Conservation (phyloP, 2,888 invertebrate genomes). For the Sarcophaga caerulescens region DNA sequence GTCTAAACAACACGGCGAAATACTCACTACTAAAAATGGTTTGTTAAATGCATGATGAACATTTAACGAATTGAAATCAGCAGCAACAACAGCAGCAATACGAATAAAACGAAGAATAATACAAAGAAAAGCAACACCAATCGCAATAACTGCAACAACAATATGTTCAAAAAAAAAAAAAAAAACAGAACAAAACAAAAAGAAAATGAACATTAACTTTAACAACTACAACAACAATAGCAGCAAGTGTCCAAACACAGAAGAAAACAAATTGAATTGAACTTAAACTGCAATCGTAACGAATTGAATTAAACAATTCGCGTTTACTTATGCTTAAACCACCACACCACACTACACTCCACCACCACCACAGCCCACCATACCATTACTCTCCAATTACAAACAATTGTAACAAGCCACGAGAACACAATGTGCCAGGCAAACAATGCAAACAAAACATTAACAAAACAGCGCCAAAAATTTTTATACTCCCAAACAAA, state of each 20-base stretch:
- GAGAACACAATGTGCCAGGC: not conserved
- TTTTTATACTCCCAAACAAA: slow-evolving; percentile 29
- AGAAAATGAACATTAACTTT: slow-evolving; percentile 56
- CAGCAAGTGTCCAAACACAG: slow-evolving; percentile 54
- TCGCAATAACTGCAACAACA: slow-evolving; percentile 38
- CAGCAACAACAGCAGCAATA: slow-evolving; percentile 47
- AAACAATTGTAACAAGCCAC: slow-evolving; percentile 35
- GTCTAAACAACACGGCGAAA: slow-evolving; percentile 77
- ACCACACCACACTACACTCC: not conserved
- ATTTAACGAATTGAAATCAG: slow-evolving; percentile 66
- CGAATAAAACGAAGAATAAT: slow-evolving; percentile 52
- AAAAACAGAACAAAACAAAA: slow-evolving; percentile 32
- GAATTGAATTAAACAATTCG: slow-evolving; percentile 44
- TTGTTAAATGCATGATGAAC: slow-evolving; percentile 52
- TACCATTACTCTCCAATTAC: not conserved
- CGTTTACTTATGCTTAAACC: not conserved
- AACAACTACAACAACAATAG: slow-evolving; percentile 63
- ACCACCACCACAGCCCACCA: not conserved
- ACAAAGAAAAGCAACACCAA: slow-evolving; percentile 26
- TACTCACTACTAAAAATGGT: slow-evolving; percentile 76
- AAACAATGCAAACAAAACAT: not conserved
- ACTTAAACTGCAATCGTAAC: slow-evolving; percentile 52
- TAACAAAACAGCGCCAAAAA: slow-evolving; percentile 65
- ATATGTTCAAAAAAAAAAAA: slow-evolving; percentile 43
- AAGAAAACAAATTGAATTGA: slow-evolving; percentile 65